Evolutionary conservation across 2,888 invertebrate genomes (phyloP).

Genomic region (Perdita meconis): DNA sequence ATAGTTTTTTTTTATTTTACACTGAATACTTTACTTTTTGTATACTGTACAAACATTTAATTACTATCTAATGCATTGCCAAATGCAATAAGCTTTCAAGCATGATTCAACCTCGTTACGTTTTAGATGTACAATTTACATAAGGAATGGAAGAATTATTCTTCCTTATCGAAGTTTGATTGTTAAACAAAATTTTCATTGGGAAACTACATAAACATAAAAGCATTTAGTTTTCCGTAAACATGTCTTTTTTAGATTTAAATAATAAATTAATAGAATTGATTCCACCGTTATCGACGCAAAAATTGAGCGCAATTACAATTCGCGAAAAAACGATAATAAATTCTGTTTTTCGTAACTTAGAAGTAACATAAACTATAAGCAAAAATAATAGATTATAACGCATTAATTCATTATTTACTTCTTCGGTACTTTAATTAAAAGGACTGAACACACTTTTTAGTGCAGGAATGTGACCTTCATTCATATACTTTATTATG

Average conservation of each 20-base stretch:
- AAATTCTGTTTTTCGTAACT: too few species aligned
- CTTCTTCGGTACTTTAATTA: too few species aligned
- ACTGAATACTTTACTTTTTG: not conserved
- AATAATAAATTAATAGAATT: not conserved
- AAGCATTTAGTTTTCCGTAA: not conserved
- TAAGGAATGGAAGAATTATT: not conserved
- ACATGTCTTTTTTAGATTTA: not conserved
- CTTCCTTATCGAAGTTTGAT: slow-evolving; percentile 4
- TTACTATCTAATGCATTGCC: not conserved
- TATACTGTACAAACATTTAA: not conserved
- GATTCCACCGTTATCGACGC: slow-evolving; percentile 15
- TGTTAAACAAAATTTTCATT: too few species aligned
- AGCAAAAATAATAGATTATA: too few species aligned
- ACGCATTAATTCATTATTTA: too few species aligned
- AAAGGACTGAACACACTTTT: too few species aligned
- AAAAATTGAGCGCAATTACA: too few species aligned
- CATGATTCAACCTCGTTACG: not conserved
- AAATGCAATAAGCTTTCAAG: not conserved
- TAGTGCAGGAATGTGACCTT: too few species aligned
- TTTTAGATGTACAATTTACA: not conserved
- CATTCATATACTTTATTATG: slow-evolving; percentile 48
- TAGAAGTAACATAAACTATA: too few species aligned
- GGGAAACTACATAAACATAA: not conserved
- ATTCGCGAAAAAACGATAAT: too few species aligned
- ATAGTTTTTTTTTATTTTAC: not conserved